A percentile compares a stretch with the other conserved stretches of the same genome.
Evolutionary conservation across 1,140 invertebrate species (phyloP).

Genomic region (Sinella curviseta): DNA sequence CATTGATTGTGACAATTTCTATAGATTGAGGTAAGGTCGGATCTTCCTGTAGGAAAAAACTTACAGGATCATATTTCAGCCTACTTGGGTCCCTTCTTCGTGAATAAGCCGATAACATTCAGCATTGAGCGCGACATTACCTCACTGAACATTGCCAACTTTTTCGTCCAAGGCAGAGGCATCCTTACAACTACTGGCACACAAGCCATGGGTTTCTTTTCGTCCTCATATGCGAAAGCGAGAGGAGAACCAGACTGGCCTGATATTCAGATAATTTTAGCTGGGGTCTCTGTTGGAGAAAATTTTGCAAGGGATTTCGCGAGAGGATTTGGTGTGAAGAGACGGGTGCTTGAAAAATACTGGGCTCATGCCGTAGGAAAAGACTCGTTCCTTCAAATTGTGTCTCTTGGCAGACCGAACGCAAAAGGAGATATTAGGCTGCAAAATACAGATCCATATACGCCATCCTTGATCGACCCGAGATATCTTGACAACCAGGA

Average conservation of each 20-base stretch:
- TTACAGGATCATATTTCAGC: slow-evolving; percentile 34
- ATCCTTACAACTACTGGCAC: slow-evolving; percentile 28
- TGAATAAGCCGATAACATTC: slow-evolving; percentile 25
- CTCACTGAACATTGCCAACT: slow-evolving; percentile 1
- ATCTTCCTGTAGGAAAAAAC: slow-evolving; percentile 22
- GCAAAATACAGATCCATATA: slow-evolving; percentile 19
- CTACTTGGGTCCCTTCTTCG: slow-evolving; percentile 39
- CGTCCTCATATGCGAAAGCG: slow-evolving; percentile 30
- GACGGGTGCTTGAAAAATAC: slow-evolving; percentile 30
- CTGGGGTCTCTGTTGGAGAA: slow-evolving; percentile 23
- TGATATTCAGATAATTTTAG: slow-evolving; percentile 38
- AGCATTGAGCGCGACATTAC: slow-evolving; percentile 37
- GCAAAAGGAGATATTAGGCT: slow-evolving; percentile 25
- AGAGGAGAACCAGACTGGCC: slow-evolving; percentile 38
- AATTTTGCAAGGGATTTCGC: slow-evolving; percentile 26
- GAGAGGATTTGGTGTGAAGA: slow-evolving; percentile 20
- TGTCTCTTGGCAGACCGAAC: slow-evolving; percentile 13
- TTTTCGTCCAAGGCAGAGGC: slow-evolving; percentile 20
- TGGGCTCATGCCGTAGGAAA: slow-evolving; percentile 31
- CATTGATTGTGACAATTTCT: neutral
- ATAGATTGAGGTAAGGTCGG: slow-evolving; percentile 2
- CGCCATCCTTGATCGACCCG: slow-evolving; percentile 19
- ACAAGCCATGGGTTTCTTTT: slow-evolving; percentile 29
- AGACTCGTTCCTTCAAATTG: slow-evolving; percentile 27
- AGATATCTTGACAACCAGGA: slow-evolving; percentile 38